Conservation (phyloP, 2,888 invertebrate genomes). For the Agrochola circellaris region DNA sequence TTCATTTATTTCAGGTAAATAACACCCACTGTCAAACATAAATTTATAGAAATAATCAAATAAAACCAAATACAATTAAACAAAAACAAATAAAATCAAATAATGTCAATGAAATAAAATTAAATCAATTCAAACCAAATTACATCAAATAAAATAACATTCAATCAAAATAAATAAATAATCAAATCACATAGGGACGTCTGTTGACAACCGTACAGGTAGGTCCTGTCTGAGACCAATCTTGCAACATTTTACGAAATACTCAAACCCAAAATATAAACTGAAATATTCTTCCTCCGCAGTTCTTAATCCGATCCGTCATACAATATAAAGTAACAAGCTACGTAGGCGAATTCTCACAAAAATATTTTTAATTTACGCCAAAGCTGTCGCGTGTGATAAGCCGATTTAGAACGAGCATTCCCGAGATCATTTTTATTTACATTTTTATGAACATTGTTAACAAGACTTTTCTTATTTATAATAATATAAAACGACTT, state of each 20-base stretch:
- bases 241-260: constrained; percentile 22
- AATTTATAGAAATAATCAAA: too few species aligned
- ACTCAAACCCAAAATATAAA: constrained; percentile 14
- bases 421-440: constrained; percentile 48
- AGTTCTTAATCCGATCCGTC: constrained; percentile 36
- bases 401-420: constrained; percentile 55
- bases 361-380: constrained; percentile 57
- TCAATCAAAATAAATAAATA: too few species aligned
- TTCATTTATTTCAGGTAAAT: too few species aligned
- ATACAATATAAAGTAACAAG: constrained; percentile 35
- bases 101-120: too few species aligned
- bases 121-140: too few species aligned
- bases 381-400: constrained; percentile 42
- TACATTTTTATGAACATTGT: constrained; percentile 57
- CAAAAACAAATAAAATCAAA: too few species aligned
- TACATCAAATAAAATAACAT: too few species aligned
- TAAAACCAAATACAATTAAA: too few species aligned
- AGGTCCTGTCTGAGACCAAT: neutral
- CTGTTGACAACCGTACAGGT: neutral
- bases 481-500: constrained; percentile 1
- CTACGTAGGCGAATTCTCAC: constrained; percentile 6
- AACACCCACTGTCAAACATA: too few species aligned
- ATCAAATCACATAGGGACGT: neutral
- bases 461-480: constrained; percentile 32
- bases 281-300: constrained; percentile 23